Percentiles rank a stretch among this genome's conserved stretches.
phyloP scores from a whole-genome alignment of 1,140 invertebrate genomes.

The Pseudoatta argentina region DNA sequence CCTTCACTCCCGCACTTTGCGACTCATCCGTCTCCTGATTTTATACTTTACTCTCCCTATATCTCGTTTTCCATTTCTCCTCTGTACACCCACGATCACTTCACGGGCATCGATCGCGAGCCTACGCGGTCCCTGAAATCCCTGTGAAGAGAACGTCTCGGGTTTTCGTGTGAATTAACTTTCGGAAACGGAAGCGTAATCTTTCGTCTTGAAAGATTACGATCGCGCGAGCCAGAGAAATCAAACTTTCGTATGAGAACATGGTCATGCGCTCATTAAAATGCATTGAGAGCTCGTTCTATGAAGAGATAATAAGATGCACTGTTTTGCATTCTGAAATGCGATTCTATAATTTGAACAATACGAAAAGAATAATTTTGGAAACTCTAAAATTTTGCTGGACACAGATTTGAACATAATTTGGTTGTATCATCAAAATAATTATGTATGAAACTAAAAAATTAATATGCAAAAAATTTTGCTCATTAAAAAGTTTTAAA shows the following conservation, averaged over 20 bases:
- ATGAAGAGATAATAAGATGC: background rate
- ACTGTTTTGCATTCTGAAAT: background rate
- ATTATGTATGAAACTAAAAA: no score
- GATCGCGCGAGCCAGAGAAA: slow-evolving; percentile 29
- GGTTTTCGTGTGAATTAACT: slow-evolving; percentile 68
- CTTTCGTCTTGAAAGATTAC: slow-evolving; percentile 33
- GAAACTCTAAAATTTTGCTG: no score
- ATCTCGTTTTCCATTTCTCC: slow-evolving; percentile 2
- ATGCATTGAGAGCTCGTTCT: background rate
- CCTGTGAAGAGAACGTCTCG: slow-evolving; percentile 15
- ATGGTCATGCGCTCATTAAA: background rate
- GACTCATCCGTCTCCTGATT: slow-evolving; percentile 30
- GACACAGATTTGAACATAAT: no score
- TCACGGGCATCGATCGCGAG: slow-evolving; percentile 46
- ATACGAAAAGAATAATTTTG: no score
- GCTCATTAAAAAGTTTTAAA: no score
- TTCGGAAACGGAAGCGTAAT: slow-evolving; percentile 62
- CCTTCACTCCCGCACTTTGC: background rate
- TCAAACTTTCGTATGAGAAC: background rate
- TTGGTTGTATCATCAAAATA: no score
- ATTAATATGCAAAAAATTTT: no score
- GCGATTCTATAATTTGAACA: background rate
- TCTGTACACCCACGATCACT: slow-evolving; percentile 12
- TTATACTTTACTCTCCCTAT: slow-evolving; percentile 7
- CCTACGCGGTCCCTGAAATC: slow-evolving; percentile 18